phyloP scores from a whole-genome alignment of 2,888 invertebrate species.

The Congeria kusceri region DNA sequence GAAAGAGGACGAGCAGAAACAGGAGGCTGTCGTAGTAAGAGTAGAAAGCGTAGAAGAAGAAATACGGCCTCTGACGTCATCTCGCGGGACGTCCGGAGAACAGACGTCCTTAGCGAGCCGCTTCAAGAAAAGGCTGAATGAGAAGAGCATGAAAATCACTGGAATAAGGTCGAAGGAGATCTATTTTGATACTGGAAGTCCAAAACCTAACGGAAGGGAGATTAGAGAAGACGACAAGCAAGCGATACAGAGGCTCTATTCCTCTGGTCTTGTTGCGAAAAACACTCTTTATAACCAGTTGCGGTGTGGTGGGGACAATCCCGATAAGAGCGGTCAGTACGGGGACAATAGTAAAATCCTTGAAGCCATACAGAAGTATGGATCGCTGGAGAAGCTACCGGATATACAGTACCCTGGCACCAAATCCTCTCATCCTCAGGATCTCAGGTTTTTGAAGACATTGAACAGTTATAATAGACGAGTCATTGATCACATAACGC shows the following conservation, averaged over 20 bases:
- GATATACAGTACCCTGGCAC: constrained; percentile 40
- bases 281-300: constrained; percentile 59
- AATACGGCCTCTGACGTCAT: constrained; percentile 1
- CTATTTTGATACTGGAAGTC: constrained; percentile 16
- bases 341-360: constrained; percentile 42
- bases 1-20: constrained; percentile 16
- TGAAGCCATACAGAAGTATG: constrained; percentile 58
- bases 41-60: constrained; percentile 12
- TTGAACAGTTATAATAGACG: constrained; percentile 47
- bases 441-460: constrained; percentile 43
- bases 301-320: constrained; percentile 24
- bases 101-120: constrained; percentile 43
- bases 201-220: constrained; percentile 6
- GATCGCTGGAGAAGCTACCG: constrained; percentile 56
- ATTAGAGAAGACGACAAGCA: constrained; percentile 32
- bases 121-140: constrained; percentile 47
- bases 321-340: constrained; percentile 17
- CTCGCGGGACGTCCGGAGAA: constrained; percentile 16
- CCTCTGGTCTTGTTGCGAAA: constrained; percentile 56
- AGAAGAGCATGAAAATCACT: constrained; percentile 36
- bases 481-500: constrained; percentile 21
- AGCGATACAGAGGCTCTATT: constrained; percentile 54
- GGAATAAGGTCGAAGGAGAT: constrained; percentile 33
- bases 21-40: constrained; percentile 3
- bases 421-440: constrained; percentile 19